These are phyloP conservation scores for Astropecten irregularis DNA, from an alignment of 53 echinoderm and acorn worm genomes.

Conservation along the genomic window DNA sequence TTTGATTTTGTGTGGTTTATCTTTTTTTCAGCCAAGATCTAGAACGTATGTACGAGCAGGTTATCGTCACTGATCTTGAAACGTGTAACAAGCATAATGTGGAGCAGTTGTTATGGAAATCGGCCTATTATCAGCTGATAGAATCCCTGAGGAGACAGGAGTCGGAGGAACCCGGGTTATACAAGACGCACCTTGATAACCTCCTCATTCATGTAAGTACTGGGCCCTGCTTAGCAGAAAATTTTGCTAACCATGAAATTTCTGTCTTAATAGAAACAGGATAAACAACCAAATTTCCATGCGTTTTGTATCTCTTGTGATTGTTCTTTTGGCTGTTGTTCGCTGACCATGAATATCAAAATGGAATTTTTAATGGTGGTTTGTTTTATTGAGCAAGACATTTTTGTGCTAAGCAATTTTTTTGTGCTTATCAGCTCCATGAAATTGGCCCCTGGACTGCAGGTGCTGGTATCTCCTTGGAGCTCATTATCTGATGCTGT, in stretches of 20 bases:
- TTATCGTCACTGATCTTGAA: slow-evolving; percentile 85
- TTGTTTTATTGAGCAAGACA: too few relatives aligned
- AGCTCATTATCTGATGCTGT: neutral
- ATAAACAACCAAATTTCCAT: too few relatives aligned
- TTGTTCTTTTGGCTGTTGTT: too few relatives aligned
- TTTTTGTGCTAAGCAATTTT: too few relatives aligned
- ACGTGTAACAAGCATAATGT: slow-evolving; percentile 84
- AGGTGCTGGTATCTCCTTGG: neutral
- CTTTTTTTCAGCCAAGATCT: slow-evolving; percentile 74
- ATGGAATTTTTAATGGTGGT: too few relatives aligned
- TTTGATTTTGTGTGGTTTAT: neutral
- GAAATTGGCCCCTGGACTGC: neutral
- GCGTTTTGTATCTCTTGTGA: too few relatives aligned
- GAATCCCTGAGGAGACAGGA: slow-evolving; percentile 74
- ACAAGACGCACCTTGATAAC: slow-evolving; percentile 73
- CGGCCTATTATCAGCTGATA: slow-evolving; percentile 90
- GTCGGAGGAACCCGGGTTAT: slow-evolving; percentile 43
- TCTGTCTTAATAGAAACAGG: too few relatives aligned
- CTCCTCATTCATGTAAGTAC: slow-evolving; percentile 82
- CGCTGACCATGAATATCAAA: too few relatives aligned
- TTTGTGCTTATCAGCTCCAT: too few relatives aligned
- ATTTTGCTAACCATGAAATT: too few relatives aligned
- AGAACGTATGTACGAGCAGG: slow-evolving; percentile 86
- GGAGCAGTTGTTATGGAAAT: slow-evolving; percentile 95
- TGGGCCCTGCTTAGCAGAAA: too few relatives aligned